A percentile compares a stretch with the other conserved stretches of the same genome.
Conservation (phyloP, 2,797 vertebrate species). For the Sitta carolinensis region DNA sequence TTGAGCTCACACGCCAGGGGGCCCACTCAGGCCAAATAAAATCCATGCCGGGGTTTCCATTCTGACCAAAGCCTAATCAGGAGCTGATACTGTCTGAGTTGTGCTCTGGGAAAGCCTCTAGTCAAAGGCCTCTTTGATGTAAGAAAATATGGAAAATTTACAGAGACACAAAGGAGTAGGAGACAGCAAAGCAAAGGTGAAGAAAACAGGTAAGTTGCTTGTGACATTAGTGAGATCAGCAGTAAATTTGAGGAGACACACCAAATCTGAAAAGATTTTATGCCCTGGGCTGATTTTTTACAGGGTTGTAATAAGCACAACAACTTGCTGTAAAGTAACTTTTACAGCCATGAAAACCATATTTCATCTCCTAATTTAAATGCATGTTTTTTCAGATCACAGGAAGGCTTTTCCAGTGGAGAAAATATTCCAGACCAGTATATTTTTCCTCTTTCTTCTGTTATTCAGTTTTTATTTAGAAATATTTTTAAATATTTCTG, state of each 20-base stretch:
- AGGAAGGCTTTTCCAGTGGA: background rate
- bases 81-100: background rate
- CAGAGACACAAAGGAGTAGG: accelerated
- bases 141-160: background rate
- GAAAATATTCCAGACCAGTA: background rate
- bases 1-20: background rate
- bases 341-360: background rate
- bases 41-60: background rate
- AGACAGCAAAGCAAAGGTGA: background rate
- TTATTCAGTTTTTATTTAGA: background rate
- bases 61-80: background rate
- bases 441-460: background rate
- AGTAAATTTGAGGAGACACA: background rate
- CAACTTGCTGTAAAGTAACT: background rate
- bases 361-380: slow-evolving; percentile 13
- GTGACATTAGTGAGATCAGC: background rate
- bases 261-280: background rate
- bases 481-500: background rate
- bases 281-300: slow-evolving; percentile 1
- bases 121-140: background rate
- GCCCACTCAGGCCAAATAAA: slow-evolving; percentile 3
- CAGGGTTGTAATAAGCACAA: background rate
- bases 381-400: background rate
- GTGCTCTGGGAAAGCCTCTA: background rate
- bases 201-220: background rate